Evolutionary conservation across 2,113 vertebrate species (phyloP).

Genomic region (Scortum barcoo): DNA sequence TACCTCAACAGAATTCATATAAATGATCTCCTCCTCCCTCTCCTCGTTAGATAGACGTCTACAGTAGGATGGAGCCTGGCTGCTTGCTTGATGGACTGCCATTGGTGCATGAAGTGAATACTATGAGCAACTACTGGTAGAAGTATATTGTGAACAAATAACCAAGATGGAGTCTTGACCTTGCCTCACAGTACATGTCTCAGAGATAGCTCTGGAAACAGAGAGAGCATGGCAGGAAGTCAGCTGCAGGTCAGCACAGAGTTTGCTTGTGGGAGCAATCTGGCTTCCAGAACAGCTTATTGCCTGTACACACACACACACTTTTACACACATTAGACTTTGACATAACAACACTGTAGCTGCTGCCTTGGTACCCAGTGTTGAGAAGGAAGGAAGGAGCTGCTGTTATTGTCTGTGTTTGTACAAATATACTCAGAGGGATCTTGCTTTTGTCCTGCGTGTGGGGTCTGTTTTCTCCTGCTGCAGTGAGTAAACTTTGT

Average conservation of each 20-base stretch:
- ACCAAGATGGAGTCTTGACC: constrained; percentile 53
- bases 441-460: constrained; percentile 29
- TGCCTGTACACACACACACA: constrained; percentile 18
- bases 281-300: constrained; percentile 53
- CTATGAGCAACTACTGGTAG: constrained; percentile 2
- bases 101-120: constrained; percentile 47
- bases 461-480: constrained; percentile 29
- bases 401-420: constrained; percentile 53
- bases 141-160: constrained; percentile 66
- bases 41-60: background rate
- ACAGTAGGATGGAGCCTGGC: constrained; percentile 18
- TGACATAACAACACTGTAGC: constrained; percentile 37
- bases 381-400: constrained; percentile 23
- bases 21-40: constrained; percentile 27
- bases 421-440: constrained; percentile 59
- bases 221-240: constrained; percentile 44
- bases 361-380: constrained; percentile 31
- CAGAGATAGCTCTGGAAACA: constrained; percentile 15
- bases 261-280: constrained; percentile 62
- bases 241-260: constrained; percentile 63
- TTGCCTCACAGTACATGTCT: constrained; percentile 18
- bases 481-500: constrained; percentile 58
- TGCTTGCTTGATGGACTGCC: constrained; percentile 51
- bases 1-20: constrained; percentile 52
- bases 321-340: constrained; percentile 28